phyloP scores from a whole-genome alignment of 2,113 vertebrate species.

The Micromys minutus region DNA sequence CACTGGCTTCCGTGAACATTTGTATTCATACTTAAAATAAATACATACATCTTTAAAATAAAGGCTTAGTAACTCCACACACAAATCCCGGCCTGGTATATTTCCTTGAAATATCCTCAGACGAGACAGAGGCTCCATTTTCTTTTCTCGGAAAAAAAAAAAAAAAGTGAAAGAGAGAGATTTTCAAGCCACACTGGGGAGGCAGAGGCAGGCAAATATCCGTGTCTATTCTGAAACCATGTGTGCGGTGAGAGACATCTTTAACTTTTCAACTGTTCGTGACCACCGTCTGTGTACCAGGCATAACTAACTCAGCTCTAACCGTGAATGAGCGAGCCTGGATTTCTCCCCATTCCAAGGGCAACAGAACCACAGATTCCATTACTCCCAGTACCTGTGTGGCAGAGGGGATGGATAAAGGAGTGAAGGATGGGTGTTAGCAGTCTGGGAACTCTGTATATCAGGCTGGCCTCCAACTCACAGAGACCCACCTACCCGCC shows the following conservation, averaged over 20 bases:
- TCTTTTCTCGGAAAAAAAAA: background rate
- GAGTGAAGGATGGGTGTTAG: background rate
- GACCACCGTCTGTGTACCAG: background rate
- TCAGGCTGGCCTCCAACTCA: background rate
- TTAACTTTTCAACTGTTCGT: background rate
- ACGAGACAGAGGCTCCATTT: background rate
- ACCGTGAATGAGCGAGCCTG: background rate
- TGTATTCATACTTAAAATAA: background rate
- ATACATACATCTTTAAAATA: background rate
- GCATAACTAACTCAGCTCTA: background rate
- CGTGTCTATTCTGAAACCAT: background rate
- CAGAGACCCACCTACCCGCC: background rate
- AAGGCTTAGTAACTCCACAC: background rate
- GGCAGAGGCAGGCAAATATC: too few species aligned
- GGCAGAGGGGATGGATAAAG: background rate
- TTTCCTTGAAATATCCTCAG: background rate
- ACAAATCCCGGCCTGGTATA: background rate
- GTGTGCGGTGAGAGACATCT: background rate
- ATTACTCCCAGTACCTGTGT: background rate
- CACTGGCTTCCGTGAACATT: background rate
- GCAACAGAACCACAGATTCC: background rate
- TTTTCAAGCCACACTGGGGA: background rate
- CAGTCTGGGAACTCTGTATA: too few species aligned
- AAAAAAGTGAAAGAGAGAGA: conserved; percentile 26
- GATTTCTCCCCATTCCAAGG: background rate